phyloP scores from a whole-genome alignment of 1,140 invertebrate species.

The Theocolax elegans region DNA sequence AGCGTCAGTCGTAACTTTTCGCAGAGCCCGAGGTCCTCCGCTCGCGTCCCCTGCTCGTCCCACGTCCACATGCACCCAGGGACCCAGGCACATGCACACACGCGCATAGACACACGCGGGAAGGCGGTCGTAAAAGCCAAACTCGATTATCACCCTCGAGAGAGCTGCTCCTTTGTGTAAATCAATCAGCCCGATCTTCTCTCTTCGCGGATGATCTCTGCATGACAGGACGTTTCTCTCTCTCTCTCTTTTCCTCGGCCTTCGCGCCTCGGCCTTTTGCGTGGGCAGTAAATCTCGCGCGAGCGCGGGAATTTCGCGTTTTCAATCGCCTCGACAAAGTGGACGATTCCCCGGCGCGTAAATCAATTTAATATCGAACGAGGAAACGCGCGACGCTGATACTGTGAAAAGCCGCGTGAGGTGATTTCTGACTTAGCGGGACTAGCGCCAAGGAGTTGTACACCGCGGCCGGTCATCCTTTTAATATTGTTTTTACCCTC shows the following conservation, averaged over 20 bases:
- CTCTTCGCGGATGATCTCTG: neutral
- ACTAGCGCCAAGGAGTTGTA: neutral
- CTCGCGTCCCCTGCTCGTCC: neutral
- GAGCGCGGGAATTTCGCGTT: conserved; percentile 11
- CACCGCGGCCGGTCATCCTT: neutral
- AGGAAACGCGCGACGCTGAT: conserved; percentile 2
- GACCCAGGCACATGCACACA: too few species aligned
- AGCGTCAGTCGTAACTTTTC: conserved; percentile 19
- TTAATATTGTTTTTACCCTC: too few species aligned
- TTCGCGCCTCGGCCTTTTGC: neutral
- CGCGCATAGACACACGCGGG: too few species aligned
- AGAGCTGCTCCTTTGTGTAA: conserved; percentile 15
- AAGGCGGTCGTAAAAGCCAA: conserved; percentile 35
- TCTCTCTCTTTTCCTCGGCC: neutral
- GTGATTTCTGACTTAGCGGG: neutral
- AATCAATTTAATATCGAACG: conserved; percentile 39
- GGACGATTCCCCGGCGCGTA: conserved; percentile 34
- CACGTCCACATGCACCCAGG: too few species aligned
- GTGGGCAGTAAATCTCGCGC: conserved; percentile 21
- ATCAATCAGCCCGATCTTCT: conserved; percentile 29
- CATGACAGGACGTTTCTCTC: conserved; percentile 24
- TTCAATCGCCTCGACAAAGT: conserved; percentile 43
- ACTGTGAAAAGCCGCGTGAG: neutral
- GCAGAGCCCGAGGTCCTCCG: neutral
- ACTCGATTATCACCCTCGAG: conserved; percentile 35